Evolutionary conservation across 2,797 vertebrate genomes (phyloP), one percentile per base, ranked within the genome.

Genomic region (Rousettus madagascariensis): DNA sequence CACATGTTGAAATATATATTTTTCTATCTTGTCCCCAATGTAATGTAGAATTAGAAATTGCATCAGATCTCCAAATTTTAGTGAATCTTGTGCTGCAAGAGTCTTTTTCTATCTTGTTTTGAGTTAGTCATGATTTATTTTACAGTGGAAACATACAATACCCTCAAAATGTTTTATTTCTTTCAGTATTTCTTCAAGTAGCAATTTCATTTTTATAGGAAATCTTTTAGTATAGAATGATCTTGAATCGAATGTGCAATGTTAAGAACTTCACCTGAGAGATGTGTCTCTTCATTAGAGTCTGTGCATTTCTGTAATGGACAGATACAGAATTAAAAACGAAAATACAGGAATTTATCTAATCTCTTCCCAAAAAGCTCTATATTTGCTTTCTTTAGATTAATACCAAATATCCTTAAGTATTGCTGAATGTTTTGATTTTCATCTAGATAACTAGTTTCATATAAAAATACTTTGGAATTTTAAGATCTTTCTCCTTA

Each of bases 371-470:
- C 57, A 66, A 36, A 38, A 49, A 88, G 22, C 28, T 82, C 22
- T 59, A 1, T 49, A 63, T 95, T 93, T 86, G 28, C n/a, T 53
- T 91, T 95, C 41, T 61, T 77, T 95, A 88, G 7, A 30, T 79
- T 65, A 91, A 91, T 93, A 65, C 26, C 51, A 66, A 2, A 38
- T 88, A 41, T 72, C 74, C 63, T 91, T 38, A 78, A 24, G 49
- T 61, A 66, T 72, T 93, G 17, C 10, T 6, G 15, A 86, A 12
- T 83, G 26, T 71, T 91, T 91, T 61, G 13, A 43, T 61, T 68
- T 90, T 78, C 11, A 66, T 55, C n/a, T 89, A 91, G 79, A 82
- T 41, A 96, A 46, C 38, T 59, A 46, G 10, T 46, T 93, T 94
- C 20, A 41, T 71, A 85, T 71, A 65, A 57, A 94, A 66, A 61